Evolutionary conservation across 1,140 invertebrate genomes (phyloP).

Genomic region (Philotrypesis tridentata): DNA sequence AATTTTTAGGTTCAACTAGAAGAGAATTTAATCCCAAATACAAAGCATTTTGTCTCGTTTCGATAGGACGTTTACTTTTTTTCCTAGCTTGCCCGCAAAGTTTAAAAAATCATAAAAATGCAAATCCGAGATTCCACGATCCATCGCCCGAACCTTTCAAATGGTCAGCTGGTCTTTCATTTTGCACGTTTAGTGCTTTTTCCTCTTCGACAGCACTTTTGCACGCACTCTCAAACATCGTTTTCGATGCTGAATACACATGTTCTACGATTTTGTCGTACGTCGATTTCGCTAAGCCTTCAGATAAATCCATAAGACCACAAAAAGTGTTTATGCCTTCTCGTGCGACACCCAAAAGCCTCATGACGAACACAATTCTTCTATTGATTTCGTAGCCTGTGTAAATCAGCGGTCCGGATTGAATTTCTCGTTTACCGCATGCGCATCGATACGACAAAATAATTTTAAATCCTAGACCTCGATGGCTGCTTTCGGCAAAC

Average conservation of each 20-base stretch:
- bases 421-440: slow-evolving; percentile 47
- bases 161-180: slow-evolving; percentile 17
- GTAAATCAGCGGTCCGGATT: slow-evolving; percentile 48
- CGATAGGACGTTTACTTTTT: no score
- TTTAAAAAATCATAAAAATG: no score
- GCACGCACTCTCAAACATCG: not conserved
- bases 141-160: slow-evolving; percentile 51
- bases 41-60: no score
- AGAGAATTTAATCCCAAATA: no score
- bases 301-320: slow-evolving; percentile 17
- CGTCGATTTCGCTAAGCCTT: not conserved
- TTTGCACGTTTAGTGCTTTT: slow-evolving; percentile 18
- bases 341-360: slow-evolving; percentile 44
- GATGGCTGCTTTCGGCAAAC: slow-evolving; percentile 45
- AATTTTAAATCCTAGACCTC: slow-evolving; percentile 52
- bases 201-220: slow-evolving; percentile 28
- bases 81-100: no score
- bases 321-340: slow-evolving; percentile 47
- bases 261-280: not conserved
- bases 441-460: slow-evolving; percentile 1
- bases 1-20: no score
- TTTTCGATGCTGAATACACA: not conserved
- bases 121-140: no score
- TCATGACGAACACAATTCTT: slow-evolving; percentile 51
- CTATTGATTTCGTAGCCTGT: slow-evolving; percentile 51